Base-by-base conservation (phyloP, 2,888 invertebrate species). In the Drosophila peninsularis region DNA sequence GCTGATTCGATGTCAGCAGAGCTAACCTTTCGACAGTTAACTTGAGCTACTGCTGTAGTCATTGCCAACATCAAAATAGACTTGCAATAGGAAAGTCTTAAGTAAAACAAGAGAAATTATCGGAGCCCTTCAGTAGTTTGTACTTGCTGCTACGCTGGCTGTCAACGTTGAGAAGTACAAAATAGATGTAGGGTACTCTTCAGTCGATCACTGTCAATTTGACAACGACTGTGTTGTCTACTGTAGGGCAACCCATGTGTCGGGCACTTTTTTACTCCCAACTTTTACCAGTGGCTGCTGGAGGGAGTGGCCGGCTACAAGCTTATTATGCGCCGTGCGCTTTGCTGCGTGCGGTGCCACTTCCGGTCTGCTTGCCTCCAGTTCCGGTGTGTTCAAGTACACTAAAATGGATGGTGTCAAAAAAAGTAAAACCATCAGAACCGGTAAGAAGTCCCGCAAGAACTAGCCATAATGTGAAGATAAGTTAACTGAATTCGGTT, bases 251-350 rank as follows among this genome's bases (percentile, higher is more conserved):
- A n/a, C n/a, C n/a, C n/a, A n/a, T 36, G 41, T 45, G 54, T 50
- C 14, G 45, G 50, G 41, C 42, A 61, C 42, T 60, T 76, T 36
- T 37, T 53, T 53, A 4, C 24, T 37, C 24, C 27, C 42, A 70
- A 65, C 57, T 72, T 69, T 66, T 56, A 68, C 70, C 71, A 80
- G 70, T 76, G 71, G 36, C 60, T 65, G 68, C 47, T 56, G 45
- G 5, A 0, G 27, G 45, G 2, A 10, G 47, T 37, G 42, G 54
- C 37, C 47, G 75, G 49, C 75, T 77, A 79, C 86, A 75, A 88
- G 88, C 88, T 85, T 89, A 85, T 85, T 85, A 85, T 84, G 82
- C 77, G 82, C 71, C 44, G 45, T 54, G 61, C 71, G 62, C 75
- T 72, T 67, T 70, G 65, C 82, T 81, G 82, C 68, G 78, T 68